Base-by-base conservation (phyloP, 2,888 invertebrate species). In the Drosophila borealis region DNA sequence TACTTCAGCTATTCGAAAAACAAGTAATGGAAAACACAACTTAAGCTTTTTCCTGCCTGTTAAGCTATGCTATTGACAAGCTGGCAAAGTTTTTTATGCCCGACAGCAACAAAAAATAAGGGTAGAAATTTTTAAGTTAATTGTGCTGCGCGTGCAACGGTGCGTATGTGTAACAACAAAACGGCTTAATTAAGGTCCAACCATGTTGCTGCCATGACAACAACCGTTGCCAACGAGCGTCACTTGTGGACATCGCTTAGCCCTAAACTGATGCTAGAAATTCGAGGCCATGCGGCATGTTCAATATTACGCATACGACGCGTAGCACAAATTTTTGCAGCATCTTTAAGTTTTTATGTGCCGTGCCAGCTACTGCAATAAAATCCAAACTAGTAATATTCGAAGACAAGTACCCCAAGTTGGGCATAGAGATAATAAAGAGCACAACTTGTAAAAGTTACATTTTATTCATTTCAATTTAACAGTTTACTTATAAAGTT, bases 91-190 rank as follows among this genome's bases (percentile, higher is more conserved):
- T 46, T 69, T 53, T 55, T 10, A n/a, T 3, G 13, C 17, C 11
- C 33, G 19, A 5, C 33, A 36, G 33, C 21, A 41, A 42, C 1
- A 6, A 25, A 46, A 44, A 67, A 50, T 14, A 45, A 48, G 34
- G 36, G 11, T 19, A 14, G 13, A 42, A n/a, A 63, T 73, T 70
- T 71, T 70, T 21, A 57, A 77, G 64, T 74, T 66, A 75, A 83
- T 77, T 80, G 63, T 78, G 39, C 61, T 45, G 46, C 39, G 46
- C 39, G 74, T 70, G 71, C 88, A 74, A 63, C 73, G 70, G 46
- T 45, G 83, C 86, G 86, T 74, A 75, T 86, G 73, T 72, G 76
- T 64, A 75, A 80, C 78, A 78, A 76, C 66, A 66, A 72, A 49
- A 56, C 65, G 55, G 56, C 76, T 82, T 85, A 82, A 88, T 84